phyloP scores from a whole-genome alignment of 2,888 invertebrate species.

The Diaphora mendica region DNA sequence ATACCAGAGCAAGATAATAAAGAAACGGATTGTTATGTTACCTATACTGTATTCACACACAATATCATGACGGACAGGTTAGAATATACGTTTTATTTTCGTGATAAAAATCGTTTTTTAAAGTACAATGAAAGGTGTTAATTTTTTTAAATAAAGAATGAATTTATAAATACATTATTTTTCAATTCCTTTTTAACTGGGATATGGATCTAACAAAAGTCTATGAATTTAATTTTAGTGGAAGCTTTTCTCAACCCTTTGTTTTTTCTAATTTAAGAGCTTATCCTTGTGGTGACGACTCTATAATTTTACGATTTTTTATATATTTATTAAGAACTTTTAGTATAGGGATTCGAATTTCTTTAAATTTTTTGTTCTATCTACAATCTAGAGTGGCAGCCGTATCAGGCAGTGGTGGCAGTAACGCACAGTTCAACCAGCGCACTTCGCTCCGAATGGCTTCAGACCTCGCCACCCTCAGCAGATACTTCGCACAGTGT shows the following conservation, averaged over 20 bases:
- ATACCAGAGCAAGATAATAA: conserved; percentile 59
- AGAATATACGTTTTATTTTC: background rate
- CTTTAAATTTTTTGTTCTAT: background rate
- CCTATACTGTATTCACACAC: conserved; percentile 79
- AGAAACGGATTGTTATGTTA: conserved; percentile 68
- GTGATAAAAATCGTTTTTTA: background rate
- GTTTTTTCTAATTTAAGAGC: background rate
- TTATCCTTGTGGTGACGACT: too few relatives aligned
- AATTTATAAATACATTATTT: background rate
- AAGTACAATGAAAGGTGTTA: too few relatives aligned
- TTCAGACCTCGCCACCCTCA: conserved; percentile 71
- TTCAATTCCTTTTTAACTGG: background rate
- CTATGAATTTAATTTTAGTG: background rate
- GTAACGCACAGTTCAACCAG: conserved; percentile 73
- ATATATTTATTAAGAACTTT: too few relatives aligned
- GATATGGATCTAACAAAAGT: background rate
- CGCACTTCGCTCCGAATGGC: conserved; percentile 82
- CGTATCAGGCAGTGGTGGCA: conserved; percentile 30
- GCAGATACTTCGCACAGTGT: conserved; percentile 79
- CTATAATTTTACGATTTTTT: too few relatives aligned
- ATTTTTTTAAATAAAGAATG: too few relatives aligned
- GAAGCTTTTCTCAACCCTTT: background rate
- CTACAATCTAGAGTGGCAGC: conserved; percentile 60
- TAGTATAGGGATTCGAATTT: too few relatives aligned
- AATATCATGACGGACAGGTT: conserved; percentile 80